Conservation (phyloP, 2,113 vertebrate genomes). For the Colistium nudipinnis region DNA sequence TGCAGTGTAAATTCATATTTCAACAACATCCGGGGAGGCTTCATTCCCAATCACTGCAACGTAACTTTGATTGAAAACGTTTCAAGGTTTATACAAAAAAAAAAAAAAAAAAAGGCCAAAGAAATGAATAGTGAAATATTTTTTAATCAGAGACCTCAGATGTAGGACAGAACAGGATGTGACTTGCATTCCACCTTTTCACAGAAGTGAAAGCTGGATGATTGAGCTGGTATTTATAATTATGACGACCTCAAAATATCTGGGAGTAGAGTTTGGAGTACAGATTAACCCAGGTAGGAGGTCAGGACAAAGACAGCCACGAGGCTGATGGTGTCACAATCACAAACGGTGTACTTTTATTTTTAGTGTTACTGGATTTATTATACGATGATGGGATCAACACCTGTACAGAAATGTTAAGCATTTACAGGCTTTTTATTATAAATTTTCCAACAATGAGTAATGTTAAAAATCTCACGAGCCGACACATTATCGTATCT, state of each 20-base stretch:
- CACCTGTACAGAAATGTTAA: too few relatives aligned
- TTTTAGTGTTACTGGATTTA: too few relatives aligned
- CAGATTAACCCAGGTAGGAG: too few relatives aligned
- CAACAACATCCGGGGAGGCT: neutral
- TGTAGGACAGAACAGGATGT: too few relatives aligned
- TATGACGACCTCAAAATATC: neutral
- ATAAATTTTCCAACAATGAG: too few relatives aligned
- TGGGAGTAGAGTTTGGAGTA: neutral
- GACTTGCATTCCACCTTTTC: neutral
- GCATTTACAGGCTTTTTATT: too few relatives aligned
- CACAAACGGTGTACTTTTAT: too few relatives aligned
- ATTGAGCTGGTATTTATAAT: neutral
- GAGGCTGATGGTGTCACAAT: too few relatives aligned
- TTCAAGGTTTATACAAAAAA: neutral
- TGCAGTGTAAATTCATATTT: neutral
- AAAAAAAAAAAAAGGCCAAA: neutral
- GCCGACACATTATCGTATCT: too few relatives aligned
- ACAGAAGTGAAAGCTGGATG: neutral
- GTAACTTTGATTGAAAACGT: neutral
- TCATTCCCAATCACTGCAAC: neutral
- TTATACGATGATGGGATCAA: too few relatives aligned
- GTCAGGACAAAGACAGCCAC: neutral
- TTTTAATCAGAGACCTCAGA: neutral
- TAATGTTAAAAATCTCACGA: too few relatives aligned
- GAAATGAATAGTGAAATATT: neutral